Evolutionary conservation across 2,888 invertebrate genomes (phyloP).

Genomic region (Diplazon laetatorius): DNA sequence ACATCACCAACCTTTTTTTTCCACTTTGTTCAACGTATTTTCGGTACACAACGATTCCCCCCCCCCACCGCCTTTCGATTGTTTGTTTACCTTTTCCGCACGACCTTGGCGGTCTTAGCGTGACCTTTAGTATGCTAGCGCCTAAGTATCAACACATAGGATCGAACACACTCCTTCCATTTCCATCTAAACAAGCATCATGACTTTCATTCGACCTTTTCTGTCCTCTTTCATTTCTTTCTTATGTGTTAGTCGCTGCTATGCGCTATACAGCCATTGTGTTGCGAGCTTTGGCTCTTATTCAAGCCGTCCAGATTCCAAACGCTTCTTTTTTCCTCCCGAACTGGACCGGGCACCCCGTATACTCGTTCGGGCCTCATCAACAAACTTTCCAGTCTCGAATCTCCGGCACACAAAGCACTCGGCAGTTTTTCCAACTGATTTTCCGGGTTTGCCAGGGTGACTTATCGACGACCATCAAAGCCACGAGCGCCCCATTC

Average conservation of each 20-base stretch:
- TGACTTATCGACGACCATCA: constrained; percentile 45
- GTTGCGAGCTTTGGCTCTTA: too few species aligned
- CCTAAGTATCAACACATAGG: too few species aligned
- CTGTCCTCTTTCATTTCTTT: too few species aligned
- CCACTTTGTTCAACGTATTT: constrained; percentile 54
- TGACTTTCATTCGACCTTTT: too few species aligned
- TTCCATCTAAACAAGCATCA: too few species aligned
- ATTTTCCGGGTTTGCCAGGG: constrained; percentile 31
- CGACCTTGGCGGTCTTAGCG: too few species aligned
- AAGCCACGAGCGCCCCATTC: constrained; percentile 40
- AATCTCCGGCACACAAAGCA: constrained; percentile 36
- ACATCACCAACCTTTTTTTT: constrained; percentile 75
- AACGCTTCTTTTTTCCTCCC: constrained; percentile 12
- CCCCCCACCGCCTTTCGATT: constrained; percentile 14
- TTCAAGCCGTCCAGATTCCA: too few species aligned
- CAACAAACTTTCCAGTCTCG: constrained; percentile 7
- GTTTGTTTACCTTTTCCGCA: not conserved
- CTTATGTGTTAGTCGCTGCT: too few species aligned
- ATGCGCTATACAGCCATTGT: too few species aligned
- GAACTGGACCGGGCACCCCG: constrained; percentile 23
- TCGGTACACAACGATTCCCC: constrained; percentile 37
- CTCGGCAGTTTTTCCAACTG: constrained; percentile 35
- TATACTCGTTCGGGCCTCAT: constrained; percentile 37
- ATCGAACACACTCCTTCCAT: too few species aligned
- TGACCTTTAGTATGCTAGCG: too few species aligned